phyloP scores from a whole-genome alignment of 2,113 vertebrate species.

The Todiramphus saurophagus region DNA sequence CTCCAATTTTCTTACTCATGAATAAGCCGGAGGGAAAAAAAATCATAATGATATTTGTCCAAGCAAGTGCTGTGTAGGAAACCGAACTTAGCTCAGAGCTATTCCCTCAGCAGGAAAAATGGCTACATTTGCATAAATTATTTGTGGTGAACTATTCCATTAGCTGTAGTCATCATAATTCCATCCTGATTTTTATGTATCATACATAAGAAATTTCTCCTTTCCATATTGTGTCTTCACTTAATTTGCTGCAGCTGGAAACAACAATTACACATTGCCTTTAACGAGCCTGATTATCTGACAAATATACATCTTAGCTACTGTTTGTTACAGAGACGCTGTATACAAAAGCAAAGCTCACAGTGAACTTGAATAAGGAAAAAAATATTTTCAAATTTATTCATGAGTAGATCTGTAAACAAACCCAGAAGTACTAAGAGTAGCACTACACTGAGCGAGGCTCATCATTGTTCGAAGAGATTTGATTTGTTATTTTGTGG shows the following conservation, averaged over 20 bases:
- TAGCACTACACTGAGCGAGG: not conserved
- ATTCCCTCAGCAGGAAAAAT: not conserved
- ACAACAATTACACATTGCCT: not conserved
- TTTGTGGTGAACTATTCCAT: conserved; percentile 33
- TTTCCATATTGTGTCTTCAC: not conserved
- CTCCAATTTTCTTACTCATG: conserved; percentile 13
- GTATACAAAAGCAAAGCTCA: not conserved
- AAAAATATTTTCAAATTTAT: not conserved
- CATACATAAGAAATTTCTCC: not conserved
- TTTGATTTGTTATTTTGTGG: not conserved
- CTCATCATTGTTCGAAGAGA: not conserved
- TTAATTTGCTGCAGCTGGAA: not conserved
- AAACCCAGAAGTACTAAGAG: not conserved
- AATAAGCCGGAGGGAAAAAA: conserved; percentile 4
- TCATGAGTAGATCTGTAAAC: not conserved
- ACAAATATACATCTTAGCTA: not conserved
- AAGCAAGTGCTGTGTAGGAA: not conserved
- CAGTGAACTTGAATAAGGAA: not conserved
- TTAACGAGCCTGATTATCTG: not conserved
- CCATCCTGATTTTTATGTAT: not conserved
- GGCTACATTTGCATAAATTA: conserved; percentile 19
- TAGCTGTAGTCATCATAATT: conserved; percentile 31
- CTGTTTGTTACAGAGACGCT: not conserved
- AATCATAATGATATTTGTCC: not conserved
- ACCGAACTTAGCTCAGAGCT: not conserved